Evolutionary conservation across 2,797 vertebrate genomes (phyloP), one percentile per base, ranked within the genome.

Genomic region (Manis pentadactyla): DNA sequence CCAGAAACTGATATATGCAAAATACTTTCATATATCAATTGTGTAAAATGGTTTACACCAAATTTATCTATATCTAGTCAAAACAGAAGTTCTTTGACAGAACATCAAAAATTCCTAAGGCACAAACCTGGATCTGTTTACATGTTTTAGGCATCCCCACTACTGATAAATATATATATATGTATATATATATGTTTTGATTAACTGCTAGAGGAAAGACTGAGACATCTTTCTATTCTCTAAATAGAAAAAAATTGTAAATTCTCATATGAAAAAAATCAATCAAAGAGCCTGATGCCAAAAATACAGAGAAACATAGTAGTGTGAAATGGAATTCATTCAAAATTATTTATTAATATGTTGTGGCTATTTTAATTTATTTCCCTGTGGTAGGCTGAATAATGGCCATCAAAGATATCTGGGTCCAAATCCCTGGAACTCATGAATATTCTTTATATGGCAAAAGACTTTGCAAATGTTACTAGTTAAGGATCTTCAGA

Each of bases 31-130:
- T 42, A 23, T 21, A 19, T 84, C 29, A 73, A 61, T 73, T 87
- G 53, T 39, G 21, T 68, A 77, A 93, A 94, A 90, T 89, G 63
- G 19, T 55, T 42, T 46, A 87, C 14, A 73, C 21, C 21, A 74
- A 34, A 59, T 51, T 96, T 93, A 85, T 85, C 81, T 93, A 96
- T 27, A 90, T 18, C 31, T 46, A 64, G 29, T 81, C 77, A 94
- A 92, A 89, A 90, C 77, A 87, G 25, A 90, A 87, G 39, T 53
- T 92, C 39, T 19, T 90, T 85, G 10, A 85, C 73, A 25, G 7
- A 75, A 55, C 31, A 55, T 49, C 31, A 73, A n/a, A 69, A 46
- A 73, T 64, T 31, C 66, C 23, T 66, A 49, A 83, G 73, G 23
- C 15, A 71, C 27, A 93, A 34, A 79, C 19, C 13, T 53, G 21